Evolutionary conservation across 2,797 vertebrate genomes (phyloP).

Genomic region (Trematomus bernacchii): DNA sequence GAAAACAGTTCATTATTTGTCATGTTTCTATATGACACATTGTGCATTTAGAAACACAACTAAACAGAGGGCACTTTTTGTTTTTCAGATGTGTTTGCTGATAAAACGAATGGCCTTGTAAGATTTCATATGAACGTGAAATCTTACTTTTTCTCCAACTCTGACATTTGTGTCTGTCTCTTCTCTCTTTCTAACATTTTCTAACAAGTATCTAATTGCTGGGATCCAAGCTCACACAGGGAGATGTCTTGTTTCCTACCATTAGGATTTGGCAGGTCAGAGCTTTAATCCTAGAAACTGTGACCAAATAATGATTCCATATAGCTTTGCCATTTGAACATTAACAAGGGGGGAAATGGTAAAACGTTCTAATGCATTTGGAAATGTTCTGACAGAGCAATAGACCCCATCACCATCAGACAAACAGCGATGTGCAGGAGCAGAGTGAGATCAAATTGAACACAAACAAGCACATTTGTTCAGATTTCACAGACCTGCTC

Average conservation of each 20-base stretch:
- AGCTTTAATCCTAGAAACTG: constrained; percentile 32
- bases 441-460: constrained; percentile 39
- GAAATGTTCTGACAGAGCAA: constrained; percentile 3
- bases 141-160: constrained; percentile 27
- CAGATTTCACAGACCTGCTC: constrained; percentile 39
- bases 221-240: constrained; percentile 42
- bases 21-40: not conserved
- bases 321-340: constrained; percentile 22
- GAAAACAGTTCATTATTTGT: not conserved
- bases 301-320: constrained; percentile 13
- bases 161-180: constrained; percentile 61
- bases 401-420: constrained; percentile 19
- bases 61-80: not conserved
- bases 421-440: constrained; percentile 18
- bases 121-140: constrained; percentile 21
- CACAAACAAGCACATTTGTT: constrained; percentile 17
- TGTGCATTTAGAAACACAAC: not conserved
- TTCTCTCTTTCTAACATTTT: constrained; percentile 51
- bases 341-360: not conserved
- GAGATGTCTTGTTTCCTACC: constrained; percentile 17
- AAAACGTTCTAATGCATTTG: constrained; percentile 31
- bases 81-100: constrained; percentile 14
- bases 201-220: constrained; percentile 56
- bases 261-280: not conserved
- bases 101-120: not conserved